phyloP scores from a whole-genome alignment of 2,113 vertebrate genomes.

The Mugil cephalus region DNA sequence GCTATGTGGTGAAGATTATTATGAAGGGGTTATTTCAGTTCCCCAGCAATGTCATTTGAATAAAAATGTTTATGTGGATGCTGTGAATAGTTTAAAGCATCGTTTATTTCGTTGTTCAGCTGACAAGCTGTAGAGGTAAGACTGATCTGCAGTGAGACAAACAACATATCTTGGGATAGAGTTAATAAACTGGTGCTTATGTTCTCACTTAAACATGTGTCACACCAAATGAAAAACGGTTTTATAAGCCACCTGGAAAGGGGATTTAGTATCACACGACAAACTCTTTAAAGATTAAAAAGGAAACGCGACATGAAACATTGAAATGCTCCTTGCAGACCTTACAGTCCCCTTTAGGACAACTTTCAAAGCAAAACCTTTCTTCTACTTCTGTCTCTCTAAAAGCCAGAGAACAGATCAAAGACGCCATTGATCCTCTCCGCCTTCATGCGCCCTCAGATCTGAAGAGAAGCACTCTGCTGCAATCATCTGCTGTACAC shows the following conservation, averaged over 20 bases:
- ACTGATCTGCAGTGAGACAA: too few species aligned
- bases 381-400: slow-evolving; percentile 15
- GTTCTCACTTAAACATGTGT: too few species aligned
- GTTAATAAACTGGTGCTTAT: too few species aligned
- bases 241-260: background rate
- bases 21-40: too few species aligned
- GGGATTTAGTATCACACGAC: background rate
- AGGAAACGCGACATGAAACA: slow-evolving; percentile 15
- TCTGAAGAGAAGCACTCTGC: slow-evolving; percentile 55
- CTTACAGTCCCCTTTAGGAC: slow-evolving; percentile 22
- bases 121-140: too few species aligned
- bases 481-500: slow-evolving; percentile 18
- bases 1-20: too few species aligned
- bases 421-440: slow-evolving; percentile 69
- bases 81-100: too few species aligned
- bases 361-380: slow-evolving; percentile 43
- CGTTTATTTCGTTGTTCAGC: too few species aligned
- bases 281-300: slow-evolving; percentile 11
- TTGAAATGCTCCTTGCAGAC: slow-evolving; percentile 10
- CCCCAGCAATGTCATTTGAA: too few species aligned
- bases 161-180: too few species aligned
- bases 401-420: slow-evolving; percentile 70
- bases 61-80: too few species aligned
- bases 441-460: slow-evolving; percentile 61
- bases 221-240: background rate